Percentiles rank a stretch among this genome's conserved stretches.
These are phyloP conservation scores for silkworm (Bombyx mori) DNA, from an alignment of 1,140 invertebrate genomes.

Conservation along the genomic window ASM3026992v2 NC_085128.1:2801001-2801500, in stretches of 20 bases:
- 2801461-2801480: no score
- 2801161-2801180: slow-evolving; percentile 97
- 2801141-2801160: slow-evolving; percentile 99
- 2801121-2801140: slow-evolving; percentile 99
- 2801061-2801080: no score
- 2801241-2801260: slow-evolving; percentile 97
- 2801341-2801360: neutral
- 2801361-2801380: neutral
- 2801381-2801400: neutral
- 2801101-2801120: slow-evolving; percentile 77
- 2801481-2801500: no score
- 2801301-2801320: neutral
- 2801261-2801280: slow-evolving; percentile 98
- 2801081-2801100: no score
- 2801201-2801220: slow-evolving; percentile 96
- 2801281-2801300: slow-evolving; percentile 97
- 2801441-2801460: no score
- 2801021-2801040: no score
- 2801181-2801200: slow-evolving; percentile 98
- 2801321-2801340: neutral
- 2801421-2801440: no score
- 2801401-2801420: no score
- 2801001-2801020: no score
- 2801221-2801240: slow-evolving; percentile 99
- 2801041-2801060: no score